Evolutionary conservation across 2,888 invertebrate genomes (phyloP).

Genomic region (Adela reaumurella): DNA sequence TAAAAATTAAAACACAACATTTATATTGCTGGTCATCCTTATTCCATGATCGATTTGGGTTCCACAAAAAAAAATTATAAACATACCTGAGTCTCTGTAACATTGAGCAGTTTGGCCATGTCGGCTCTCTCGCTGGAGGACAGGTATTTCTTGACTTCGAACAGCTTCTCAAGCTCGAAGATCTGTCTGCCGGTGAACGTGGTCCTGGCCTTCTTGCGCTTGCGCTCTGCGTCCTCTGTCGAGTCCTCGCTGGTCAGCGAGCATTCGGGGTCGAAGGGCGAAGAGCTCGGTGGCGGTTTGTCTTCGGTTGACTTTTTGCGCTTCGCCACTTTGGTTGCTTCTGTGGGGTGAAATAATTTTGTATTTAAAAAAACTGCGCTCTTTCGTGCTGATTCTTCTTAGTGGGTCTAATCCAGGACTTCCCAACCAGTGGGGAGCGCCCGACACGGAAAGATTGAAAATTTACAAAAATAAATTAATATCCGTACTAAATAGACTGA

Average conservation of each 20-base stretch:
- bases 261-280: constrained; percentile 40
- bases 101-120: constrained; percentile 89
- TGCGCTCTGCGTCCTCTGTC: constrained; percentile 17
- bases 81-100: constrained; percentile 93
- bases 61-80: not conserved
- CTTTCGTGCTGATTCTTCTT: too few species aligned
- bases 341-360: constrained; percentile 17
- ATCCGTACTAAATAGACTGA: too few species aligned
- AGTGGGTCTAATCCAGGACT: too few species aligned
- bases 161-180: constrained; percentile 94
- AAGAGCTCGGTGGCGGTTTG: constrained; percentile 20
- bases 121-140: constrained; percentile 92
- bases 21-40: not conserved
- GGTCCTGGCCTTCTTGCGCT: constrained; percentile 82
- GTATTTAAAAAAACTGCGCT: too few species aligned
- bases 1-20: too few species aligned
- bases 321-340: constrained; percentile 37
- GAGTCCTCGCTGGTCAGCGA: constrained; percentile 42
- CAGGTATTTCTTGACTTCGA: constrained; percentile 93
- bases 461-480: too few species aligned
- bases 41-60: too few species aligned
- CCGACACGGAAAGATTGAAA: too few species aligned
- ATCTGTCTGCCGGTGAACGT: constrained; percentile 95
- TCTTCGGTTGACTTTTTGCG: constrained; percentile 48
- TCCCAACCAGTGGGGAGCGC: too few species aligned